Conservation (phyloP, 1,140 invertebrate genomes). For the Medauroidea extradentata region DNA sequence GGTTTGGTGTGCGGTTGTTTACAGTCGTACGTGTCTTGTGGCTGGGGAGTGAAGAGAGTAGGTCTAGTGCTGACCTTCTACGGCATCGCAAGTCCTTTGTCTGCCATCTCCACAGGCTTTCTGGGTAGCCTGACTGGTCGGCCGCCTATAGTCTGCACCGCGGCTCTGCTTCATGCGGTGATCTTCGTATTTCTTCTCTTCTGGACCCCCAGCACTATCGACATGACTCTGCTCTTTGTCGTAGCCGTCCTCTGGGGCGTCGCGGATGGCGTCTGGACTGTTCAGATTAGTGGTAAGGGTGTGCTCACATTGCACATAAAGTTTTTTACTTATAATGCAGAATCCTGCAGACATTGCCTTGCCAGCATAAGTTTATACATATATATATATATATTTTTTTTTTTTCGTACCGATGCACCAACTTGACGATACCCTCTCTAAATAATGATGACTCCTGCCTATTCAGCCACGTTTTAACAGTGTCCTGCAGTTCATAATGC, state of each 20-base stretch:
- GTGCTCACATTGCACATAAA: not conserved
- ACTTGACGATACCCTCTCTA: too few relatives aligned
- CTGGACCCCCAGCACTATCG: constrained; percentile 71
- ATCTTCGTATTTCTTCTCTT: constrained; percentile 59
- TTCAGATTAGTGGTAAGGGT: constrained; percentile 84
- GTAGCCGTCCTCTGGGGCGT: constrained; percentile 86
- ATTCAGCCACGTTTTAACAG: too few relatives aligned
- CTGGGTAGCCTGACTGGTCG: constrained; percentile 59
- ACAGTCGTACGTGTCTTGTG: constrained; percentile 84
- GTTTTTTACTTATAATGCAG: not conserved
- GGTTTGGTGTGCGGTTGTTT: too few relatives aligned
- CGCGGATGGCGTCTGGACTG: constrained; percentile 89
- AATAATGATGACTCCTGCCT: too few relatives aligned
- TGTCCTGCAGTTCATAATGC: too few relatives aligned
- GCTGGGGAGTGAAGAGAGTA: constrained; percentile 82
- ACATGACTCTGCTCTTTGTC: constrained; percentile 69
- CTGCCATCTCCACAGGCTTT: constrained; percentile 71
- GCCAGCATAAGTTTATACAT: too few relatives aligned
- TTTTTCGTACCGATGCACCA: too few relatives aligned
- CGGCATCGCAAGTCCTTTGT: constrained; percentile 76
- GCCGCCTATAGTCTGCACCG: not conserved
- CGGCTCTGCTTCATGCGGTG: constrained; percentile 46
- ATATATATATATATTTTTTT: too few relatives aligned
- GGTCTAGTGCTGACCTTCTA: constrained; percentile 91
- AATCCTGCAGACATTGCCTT: too few relatives aligned